These are phyloP conservation scores for Camelus dromedarius DNA, from an alignment of 2,113 vertebrate species.

Conservation along the genomic window DNA sequence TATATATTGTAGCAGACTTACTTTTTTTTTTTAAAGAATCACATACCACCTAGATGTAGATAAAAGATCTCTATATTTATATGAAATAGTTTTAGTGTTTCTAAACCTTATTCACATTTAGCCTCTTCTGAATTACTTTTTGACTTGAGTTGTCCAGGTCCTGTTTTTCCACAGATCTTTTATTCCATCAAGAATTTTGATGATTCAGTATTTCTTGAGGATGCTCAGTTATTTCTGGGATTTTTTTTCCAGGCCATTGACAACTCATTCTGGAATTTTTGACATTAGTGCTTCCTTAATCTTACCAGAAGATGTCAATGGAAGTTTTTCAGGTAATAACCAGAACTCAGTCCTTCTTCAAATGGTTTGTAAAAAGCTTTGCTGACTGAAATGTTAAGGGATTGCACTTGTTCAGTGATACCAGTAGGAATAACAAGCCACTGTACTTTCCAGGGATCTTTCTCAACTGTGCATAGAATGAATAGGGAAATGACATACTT, in stretches of 20 bases:
- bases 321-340: constrained; percentile 20
- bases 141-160: background rate
- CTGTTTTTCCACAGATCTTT: background rate
- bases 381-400: background rate
- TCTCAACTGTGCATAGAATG: background rate
- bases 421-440: background rate
- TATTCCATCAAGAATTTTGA: background rate
- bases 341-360: background rate
- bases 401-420: background rate
- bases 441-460: background rate
- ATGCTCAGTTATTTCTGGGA: background rate
- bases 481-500: background rate
- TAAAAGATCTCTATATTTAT: background rate
- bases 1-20: background rate
- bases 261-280: background rate
- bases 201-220: background rate
- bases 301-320: background rate
- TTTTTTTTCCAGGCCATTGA: background rate
- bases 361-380: background rate
- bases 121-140: background rate
- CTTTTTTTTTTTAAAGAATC: background rate
- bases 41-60: background rate
- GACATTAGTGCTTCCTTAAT: background rate
- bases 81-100: background rate
- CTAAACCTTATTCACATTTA: background rate